Base-by-base conservation (phyloP, 2,888 invertebrate genomes). In the Gasteruption jaculator region DNA sequence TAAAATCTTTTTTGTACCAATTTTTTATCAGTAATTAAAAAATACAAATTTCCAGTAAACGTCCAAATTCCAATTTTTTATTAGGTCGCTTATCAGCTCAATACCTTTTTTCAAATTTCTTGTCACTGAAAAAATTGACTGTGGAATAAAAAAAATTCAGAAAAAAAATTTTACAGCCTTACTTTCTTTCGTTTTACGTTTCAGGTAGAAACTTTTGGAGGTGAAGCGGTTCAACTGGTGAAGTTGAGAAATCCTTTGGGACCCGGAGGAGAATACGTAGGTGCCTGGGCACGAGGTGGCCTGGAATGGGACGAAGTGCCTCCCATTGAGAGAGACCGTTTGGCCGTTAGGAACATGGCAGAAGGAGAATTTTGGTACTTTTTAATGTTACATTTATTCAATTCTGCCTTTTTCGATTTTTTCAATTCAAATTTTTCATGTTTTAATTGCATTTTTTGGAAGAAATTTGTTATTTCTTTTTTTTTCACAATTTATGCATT, bases 241-340 rank as follows among this genome's bases (percentile, higher is more conserved):
- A 80, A 82, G 61, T 69, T 88, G 42, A 74, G 83, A 56, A 83
- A 85, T 63, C 86, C 86, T 5, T 68, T 84, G 47, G 79, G 77
- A 7, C 73, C 77, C 2, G 77, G 78, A 32, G 77, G 78, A 2
- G 84, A 85, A 50, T 86, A 83, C 56, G 74, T 78, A 21, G 85
- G 86, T 6, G 78, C 83, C 20, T 86, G 85, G 85, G 78, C 82
- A 5, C 71, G 79, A 20, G 78, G 80, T 55, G 80, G 84, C 3
- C 72, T 77, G 16, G 82, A 84, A 52, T 91, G 91, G 91, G 83
- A 86, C 49, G 80, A 84, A 45, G 82, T 90, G 3, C 80, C 85
- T 1, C 76, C 80, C 1, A 77, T 80, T 43, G 89, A 90, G 63
- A 77, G 83, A 34, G 86, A 88, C 47, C 77, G 88, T 29, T 71